These are phyloP conservation scores for Hydroisotoma schaefferi DNA, from an alignment of 2,888 invertebrate genomes.

Conservation along the genomic window DNA sequence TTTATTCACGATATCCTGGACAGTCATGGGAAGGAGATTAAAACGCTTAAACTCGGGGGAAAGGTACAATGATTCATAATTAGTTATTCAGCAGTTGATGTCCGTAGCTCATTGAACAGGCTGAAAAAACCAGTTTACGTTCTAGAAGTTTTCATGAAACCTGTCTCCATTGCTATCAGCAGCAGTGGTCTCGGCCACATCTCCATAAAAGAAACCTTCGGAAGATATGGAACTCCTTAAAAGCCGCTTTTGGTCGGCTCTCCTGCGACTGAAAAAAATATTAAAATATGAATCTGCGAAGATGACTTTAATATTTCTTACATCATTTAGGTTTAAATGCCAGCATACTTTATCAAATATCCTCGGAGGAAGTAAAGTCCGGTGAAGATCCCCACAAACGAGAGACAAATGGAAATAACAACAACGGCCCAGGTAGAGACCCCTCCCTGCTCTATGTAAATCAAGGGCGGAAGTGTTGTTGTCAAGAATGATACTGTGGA, in stretches of 20 bases:
- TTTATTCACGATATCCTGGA: too few relatives aligned
- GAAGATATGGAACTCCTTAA: constrained; percentile 25
- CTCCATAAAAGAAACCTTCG: constrained; percentile 38
- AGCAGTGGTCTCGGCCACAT: constrained; percentile 16
- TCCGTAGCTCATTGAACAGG: too few relatives aligned
- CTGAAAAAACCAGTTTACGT: not conserved
- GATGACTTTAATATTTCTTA: not conserved
- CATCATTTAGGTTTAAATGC: not conserved
- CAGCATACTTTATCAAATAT: constrained; percentile 23
- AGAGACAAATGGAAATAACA: constrained; percentile 23
- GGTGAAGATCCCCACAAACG: constrained; percentile 28
- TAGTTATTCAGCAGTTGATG: too few relatives aligned
- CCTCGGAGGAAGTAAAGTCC: constrained; percentile 25
- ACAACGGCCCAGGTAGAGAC: constrained; percentile 17
- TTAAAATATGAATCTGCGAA: not conserved
- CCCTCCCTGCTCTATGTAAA: not conserved
- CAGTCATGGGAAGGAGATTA: too few relatives aligned
- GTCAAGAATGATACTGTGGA: not conserved
- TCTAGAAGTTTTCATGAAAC: constrained; percentile 7
- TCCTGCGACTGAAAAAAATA: constrained; percentile 16
- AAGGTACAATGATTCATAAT: too few relatives aligned
- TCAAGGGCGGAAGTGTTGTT: not conserved
- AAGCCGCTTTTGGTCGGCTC: constrained; percentile 29
- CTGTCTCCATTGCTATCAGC: not conserved
- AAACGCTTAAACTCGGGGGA: too few relatives aligned